Conservation (phyloP, 1,140 invertebrate genomes). For the Anastrepha ludens region DNA sequence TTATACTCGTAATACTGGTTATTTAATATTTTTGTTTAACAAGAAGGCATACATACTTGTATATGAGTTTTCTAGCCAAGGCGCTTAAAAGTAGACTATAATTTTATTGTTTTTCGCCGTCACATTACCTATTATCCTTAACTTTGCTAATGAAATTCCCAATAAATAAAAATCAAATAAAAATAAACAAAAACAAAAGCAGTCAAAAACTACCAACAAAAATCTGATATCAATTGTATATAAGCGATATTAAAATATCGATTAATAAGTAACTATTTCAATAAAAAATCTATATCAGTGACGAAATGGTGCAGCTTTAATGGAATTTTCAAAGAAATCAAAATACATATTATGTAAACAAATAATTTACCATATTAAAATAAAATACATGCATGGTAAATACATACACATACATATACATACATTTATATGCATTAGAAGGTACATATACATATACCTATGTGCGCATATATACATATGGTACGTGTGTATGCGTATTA, state of each 20-base stretch:
- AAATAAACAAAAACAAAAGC: no score
- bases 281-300: slow-evolving; percentile 2
- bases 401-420: not conserved
- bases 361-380: not conserved
- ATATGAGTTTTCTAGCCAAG: no score
- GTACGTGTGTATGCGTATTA: no score
- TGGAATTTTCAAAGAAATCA: slow-evolving; percentile 42
- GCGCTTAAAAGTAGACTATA: no score
- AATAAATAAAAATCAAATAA: no score
- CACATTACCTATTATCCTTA: no score
- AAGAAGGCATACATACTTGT: no score
- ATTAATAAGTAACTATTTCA: not conserved
- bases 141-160: no score
- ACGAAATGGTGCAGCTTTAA: slow-evolving; percentile 52
- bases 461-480: not conserved
- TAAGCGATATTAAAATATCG: not conserved
- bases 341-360: slow-evolving; percentile 3
- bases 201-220: no score
- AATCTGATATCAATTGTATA: not conserved
- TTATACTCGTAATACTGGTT: no score
- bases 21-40: no score
- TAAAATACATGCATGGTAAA: not conserved
- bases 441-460: not conserved
- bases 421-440: not conserved
- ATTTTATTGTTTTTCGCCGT: no score